These are phyloP conservation scores for Polymixis lichenea DNA, from an alignment of 2,888 invertebrate genomes.

Conservation along the genomic window DNA sequence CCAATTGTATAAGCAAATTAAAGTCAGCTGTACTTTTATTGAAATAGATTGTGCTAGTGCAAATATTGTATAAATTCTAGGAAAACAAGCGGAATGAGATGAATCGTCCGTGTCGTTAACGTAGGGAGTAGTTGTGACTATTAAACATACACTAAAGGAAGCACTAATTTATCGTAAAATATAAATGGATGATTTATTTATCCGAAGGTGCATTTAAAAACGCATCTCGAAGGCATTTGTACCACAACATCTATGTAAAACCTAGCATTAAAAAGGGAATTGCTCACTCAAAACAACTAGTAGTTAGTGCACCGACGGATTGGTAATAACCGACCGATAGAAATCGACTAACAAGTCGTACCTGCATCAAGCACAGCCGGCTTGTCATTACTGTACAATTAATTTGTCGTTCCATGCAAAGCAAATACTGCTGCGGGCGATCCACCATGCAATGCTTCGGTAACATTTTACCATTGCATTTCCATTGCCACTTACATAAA, in stretches of 20 bases:
- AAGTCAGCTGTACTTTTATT: conserved; percentile 34
- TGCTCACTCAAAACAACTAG: conserved; percentile 64
- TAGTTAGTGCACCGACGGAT: conserved; percentile 67
- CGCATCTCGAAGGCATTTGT: background rate
- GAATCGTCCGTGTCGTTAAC: background rate
- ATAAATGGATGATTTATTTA: background rate
- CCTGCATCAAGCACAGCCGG: conserved; percentile 68
- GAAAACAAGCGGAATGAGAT: conserved; percentile 25
- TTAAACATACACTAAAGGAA: conserved; percentile 1
- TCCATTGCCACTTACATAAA: conserved; percentile 31
- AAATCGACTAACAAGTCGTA: conserved; percentile 70
- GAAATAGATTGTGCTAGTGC: conserved; percentile 34
- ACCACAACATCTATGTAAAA: conserved; percentile 43
- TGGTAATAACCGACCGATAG: conserved; percentile 71
- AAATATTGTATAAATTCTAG: conserved; percentile 37
- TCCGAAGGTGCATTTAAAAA: conserved; percentile 5
- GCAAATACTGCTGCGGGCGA: conserved; percentile 77
- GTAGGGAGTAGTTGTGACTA: background rate
- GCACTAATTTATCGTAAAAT: background rate
- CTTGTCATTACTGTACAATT: conserved; percentile 85
- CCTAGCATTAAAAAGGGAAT: conserved; percentile 57
- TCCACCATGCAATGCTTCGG: conserved; percentile 55
- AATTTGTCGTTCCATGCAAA: conserved; percentile 80
- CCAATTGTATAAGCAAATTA: conserved; percentile 57
- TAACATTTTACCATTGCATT: conserved; percentile 50